Evolutionary conservation across 2,888 invertebrate genomes (phyloP), one percentile per base, ranked within the genome.

Genomic region (Erebia aethiops): DNA sequence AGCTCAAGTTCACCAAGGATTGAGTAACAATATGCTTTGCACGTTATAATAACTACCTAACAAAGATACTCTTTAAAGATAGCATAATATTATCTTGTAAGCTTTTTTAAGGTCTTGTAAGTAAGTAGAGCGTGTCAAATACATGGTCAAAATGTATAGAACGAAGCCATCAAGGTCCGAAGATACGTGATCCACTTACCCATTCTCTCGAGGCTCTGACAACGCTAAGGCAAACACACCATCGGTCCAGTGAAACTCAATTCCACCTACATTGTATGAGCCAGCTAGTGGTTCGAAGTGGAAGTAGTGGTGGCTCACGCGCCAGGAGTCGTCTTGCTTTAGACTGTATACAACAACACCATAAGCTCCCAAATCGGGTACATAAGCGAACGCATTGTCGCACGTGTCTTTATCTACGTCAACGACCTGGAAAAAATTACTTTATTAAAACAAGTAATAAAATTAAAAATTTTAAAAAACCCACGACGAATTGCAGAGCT

Each of bases 231-330:
- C 96, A 78, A 97, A 97, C 0, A 97, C 94, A 1, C 97, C 97
- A 83, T 97, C 97, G 0, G 96, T 96, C 97, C 97, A 97, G 83
- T 97, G 97, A 94, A 97, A 97, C 82, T 96, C 95, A 26, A 97
- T 94, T 7, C 97, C 97, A 58, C 95, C 96, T 14, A 97, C 95
- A 78, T 95, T 96, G 85, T 96, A 96, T 76, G 96, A 95, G 2
- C 97, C 97, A 79, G 95, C 91, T 26, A 97, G 87, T 0, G 97
- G 97, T 82, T 97, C 97, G 78, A 97, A 97, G 87, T 96, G 95
- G 95, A 97, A 97, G 90, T 95, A 97, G 82, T 97, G 97, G 82
- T 97, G 97, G 72, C 95, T 92, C 46, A 97, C 94, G 57, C 97
- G 94, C 96, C 97, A 97, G 0, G 97, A 96, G 71, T 95, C 95